Conservation (phyloP, 2,888 invertebrate species). For the Ophion slaviceki region DNA sequence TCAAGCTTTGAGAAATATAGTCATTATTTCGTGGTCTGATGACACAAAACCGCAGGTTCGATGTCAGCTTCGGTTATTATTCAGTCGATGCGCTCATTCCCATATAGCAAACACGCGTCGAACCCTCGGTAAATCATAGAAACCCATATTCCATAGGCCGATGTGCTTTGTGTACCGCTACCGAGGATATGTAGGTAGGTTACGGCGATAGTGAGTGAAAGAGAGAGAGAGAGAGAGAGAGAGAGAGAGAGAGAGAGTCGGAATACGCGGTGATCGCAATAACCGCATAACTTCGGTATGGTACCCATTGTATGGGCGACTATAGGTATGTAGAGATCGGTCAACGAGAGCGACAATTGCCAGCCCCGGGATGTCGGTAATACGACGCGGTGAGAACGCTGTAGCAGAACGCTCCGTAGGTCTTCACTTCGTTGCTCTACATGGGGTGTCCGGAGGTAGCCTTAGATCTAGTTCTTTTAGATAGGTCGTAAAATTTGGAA, state of each 20-base stretch:
- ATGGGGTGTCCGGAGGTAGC: not conserved
- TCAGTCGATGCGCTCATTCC: slow-evolving; percentile 15
- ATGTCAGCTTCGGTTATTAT: not conserved
- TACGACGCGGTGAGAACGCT: slow-evolving; percentile 14
- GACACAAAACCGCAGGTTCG: not conserved
- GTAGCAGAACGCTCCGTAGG: not conserved
- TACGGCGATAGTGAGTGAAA: not conserved
- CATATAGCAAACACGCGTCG: slow-evolving; percentile 28
- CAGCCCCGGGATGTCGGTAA: slow-evolving; percentile 33
- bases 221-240: not conserved
- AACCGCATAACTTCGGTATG: slow-evolving; percentile 44
- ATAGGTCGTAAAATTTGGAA: not conserved
- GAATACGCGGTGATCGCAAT: slow-evolving; percentile 41
- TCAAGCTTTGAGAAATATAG: not conserved
- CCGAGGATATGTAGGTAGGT: slow-evolving; percentile 2
- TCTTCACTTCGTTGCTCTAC: not conserved
- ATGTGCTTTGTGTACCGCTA: slow-evolving; percentile 39
- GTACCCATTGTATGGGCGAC: slow-evolving; percentile 22
- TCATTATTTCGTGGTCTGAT: not conserved
- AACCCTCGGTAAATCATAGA: slow-evolving; percentile 60
- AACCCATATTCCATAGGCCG: slow-evolving; percentile 25
- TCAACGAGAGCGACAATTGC: slow-evolving; percentile 36
- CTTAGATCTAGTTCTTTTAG: not conserved
- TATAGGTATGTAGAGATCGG: slow-evolving; percentile 1
- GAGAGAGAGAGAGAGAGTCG: not conserved